These are phyloP conservation scores for Euzophera pinguis DNA, from an alignment of 2,888 invertebrate species.

Conservation along the genomic window DNA sequence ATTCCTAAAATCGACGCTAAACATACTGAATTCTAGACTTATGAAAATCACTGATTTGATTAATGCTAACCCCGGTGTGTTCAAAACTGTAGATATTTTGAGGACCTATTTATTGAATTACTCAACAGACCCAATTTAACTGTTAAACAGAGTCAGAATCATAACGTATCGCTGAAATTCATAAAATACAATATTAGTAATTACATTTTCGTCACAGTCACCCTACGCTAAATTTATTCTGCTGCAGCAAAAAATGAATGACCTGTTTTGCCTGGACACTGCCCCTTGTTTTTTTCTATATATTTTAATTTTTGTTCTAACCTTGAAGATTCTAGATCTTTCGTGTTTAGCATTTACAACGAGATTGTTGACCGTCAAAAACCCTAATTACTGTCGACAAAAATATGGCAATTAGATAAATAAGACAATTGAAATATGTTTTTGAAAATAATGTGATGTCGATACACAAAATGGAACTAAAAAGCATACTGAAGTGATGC, in stretches of 20 bases:
- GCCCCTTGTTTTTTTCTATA: neutral
- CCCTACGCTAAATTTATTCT: slow-evolving; percentile 11
- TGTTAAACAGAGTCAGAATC: too few species aligned
- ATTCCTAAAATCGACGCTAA: too few species aligned
- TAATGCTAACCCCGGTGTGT: too few species aligned
- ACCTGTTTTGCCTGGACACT: neutral
- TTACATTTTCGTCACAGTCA: neutral
- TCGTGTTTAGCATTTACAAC: neutral
- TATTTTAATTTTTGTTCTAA: slow-evolving; percentile 1
- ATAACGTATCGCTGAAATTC: too few species aligned
- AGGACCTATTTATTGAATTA: too few species aligned
- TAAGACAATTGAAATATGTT: neutral
- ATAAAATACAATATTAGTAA: too few species aligned
- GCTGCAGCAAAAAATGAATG: slow-evolving; percentile 5
- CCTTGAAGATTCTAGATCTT: slow-evolving; percentile 4
- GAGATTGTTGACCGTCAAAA: neutral
- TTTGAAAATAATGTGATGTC: neutral
- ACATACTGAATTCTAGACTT: too few species aligned
- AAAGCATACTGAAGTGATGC: slow-evolving; percentile 51
- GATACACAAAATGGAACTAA: slow-evolving; percentile 16
- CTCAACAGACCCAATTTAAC: too few species aligned
- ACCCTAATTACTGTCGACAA: neutral
- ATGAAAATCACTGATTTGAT: too few species aligned
- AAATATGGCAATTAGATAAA: too few species aligned
- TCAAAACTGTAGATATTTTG: too few species aligned